Conservation (phyloP, 2,888 invertebrate species). For the Campoplex capitator region DNA sequence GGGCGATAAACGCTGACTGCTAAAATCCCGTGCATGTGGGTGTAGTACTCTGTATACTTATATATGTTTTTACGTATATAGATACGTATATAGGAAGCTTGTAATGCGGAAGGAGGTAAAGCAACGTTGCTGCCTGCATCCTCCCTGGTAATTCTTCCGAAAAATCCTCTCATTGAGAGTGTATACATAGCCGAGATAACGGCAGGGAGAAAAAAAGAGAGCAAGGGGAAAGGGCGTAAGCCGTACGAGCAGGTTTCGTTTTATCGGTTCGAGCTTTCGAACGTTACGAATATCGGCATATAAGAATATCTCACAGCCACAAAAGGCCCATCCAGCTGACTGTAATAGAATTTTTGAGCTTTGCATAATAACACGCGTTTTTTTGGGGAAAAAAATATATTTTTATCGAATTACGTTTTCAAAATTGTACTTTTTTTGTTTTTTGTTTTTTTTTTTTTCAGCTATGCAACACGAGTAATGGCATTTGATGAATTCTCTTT, state of each 20-base stretch:
- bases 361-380: not conserved
- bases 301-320: conserved; percentile 4
- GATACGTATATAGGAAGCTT: not conserved
- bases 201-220: not conserved
- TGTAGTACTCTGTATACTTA: not conserved
- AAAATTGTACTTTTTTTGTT: not conserved
- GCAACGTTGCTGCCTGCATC: conserved; percentile 10
- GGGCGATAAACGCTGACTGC: conserved; percentile 75
- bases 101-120: conserved; percentile 3
- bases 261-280: conserved; percentile 40
- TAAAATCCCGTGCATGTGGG: conserved; percentile 48
- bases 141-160: conserved; percentile 51
- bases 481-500: not conserved
- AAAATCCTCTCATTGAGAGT: conserved; percentile 40
- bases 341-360: conserved; percentile 1
- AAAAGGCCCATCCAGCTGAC: conserved; percentile 1
- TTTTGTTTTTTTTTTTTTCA: not conserved
- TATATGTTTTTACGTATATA: not conserved
- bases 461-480: not conserved
- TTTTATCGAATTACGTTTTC: too few species aligned
- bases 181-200: conserved; percentile 36
- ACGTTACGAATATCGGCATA: conserved; percentile 25
- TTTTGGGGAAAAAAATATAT: not conserved
- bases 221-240: not conserved
- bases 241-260: conserved; percentile 16